Conservation (phyloP, 64 coral and sea anemone genomes). For the Montipora cactus region DNA sequence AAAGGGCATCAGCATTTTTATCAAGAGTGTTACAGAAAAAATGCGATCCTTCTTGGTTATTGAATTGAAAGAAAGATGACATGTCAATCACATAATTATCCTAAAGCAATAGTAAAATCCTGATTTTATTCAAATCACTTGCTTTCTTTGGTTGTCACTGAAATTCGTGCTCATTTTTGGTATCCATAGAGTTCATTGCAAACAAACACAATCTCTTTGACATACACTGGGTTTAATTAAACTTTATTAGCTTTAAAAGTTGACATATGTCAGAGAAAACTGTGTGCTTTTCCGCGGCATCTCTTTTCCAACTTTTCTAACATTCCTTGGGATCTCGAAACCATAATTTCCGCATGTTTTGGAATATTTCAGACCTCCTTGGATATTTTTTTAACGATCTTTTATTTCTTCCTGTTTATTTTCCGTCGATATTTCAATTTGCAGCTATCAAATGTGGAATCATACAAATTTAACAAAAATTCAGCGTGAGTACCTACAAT, state of each 20-base stretch:
- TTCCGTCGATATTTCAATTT: slow-evolving; percentile 36
- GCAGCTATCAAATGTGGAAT: slow-evolving; percentile 25
- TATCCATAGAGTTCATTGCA: slow-evolving; percentile 32
- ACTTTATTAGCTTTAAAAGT: slow-evolving; percentile 53
- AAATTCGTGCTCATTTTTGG: slow-evolving; percentile 36
- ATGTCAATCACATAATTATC: slow-evolving; percentile 24
- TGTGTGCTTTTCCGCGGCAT: slow-evolving; percentile 1
- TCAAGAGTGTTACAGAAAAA: background rate
- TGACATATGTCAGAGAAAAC: slow-evolving; percentile 23
- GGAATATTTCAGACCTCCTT: background rate
- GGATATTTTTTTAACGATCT: background rate
- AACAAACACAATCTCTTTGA: slow-evolving; percentile 30
- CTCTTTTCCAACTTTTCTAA: background rate
- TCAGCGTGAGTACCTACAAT: background rate
- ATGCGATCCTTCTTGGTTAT: slow-evolving; percentile 8
- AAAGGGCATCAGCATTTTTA: background rate
- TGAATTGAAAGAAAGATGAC: background rate
- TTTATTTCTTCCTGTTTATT: background rate
- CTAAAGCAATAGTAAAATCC: slow-evolving; percentile 8
- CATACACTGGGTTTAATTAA: slow-evolving; percentile 42
- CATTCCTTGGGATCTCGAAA: slow-evolving; percentile 31
- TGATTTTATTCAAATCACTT: slow-evolving; percentile 59
- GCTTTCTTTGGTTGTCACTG: background rate
- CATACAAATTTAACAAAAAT: background rate
- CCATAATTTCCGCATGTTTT: slow-evolving; percentile 15